Conservation (phyloP, 2,113 vertebrate genomes). For the Mormyrus iriodes region DNA sequence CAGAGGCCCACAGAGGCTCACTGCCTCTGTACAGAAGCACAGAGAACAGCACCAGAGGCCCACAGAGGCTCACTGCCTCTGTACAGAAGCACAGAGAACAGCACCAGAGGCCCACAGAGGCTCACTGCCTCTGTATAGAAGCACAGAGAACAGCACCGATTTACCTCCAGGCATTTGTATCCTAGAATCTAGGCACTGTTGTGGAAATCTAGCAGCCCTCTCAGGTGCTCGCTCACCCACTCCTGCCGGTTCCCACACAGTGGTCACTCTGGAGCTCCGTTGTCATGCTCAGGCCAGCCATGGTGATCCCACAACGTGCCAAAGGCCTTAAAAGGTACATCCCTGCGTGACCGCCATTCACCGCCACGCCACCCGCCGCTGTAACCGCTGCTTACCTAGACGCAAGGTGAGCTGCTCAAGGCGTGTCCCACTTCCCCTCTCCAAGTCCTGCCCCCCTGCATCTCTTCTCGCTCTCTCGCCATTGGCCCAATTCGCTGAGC, state of each 20-base stretch:
- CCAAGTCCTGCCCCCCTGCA: constrained; percentile 15
- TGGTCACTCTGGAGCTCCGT: background rate
- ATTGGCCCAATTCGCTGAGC: background rate
- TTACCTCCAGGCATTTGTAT: background rate
- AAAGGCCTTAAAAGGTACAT: background rate
- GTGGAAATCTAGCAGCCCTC: background rate
- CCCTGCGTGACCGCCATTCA: background rate
- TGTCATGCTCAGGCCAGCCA: background rate
- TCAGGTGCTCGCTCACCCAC: background rate
- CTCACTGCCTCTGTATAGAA: background rate
- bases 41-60: background rate
- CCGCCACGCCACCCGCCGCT: background rate
- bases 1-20: background rate
- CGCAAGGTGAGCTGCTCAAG: background rate
- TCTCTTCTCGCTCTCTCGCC: background rate
- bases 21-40: background rate
- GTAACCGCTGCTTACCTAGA: background rate
- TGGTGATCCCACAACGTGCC: background rate
- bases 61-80: background rate
- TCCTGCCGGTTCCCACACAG: background rate
- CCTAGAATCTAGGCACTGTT: background rate
- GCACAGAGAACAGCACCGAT: background rate
- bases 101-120: background rate
- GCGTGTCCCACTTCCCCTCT: constrained; percentile 20
- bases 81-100: background rate